Conservation (phyloP, 1,140 invertebrate genomes). For the Hyles euphorbiae region DNA sequence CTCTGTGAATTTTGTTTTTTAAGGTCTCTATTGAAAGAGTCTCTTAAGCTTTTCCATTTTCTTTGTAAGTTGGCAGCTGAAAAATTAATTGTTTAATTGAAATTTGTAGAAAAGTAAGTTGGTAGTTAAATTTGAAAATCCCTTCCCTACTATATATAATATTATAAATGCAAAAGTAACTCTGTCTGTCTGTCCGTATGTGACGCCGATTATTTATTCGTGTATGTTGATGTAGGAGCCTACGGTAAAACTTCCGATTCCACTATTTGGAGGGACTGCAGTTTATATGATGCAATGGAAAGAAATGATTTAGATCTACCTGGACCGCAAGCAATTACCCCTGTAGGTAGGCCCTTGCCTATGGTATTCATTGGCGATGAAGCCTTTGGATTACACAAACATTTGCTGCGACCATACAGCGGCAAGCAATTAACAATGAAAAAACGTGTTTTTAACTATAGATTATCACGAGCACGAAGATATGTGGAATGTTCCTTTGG, state of each 20-base stretch:
- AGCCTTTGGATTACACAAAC: slow-evolving; percentile 29
- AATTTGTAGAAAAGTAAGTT: slow-evolving; percentile 14
- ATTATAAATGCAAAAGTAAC: too few species aligned
- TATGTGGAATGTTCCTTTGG: slow-evolving; percentile 38
- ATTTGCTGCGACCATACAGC: slow-evolving; percentile 37
- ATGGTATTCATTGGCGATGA: slow-evolving; percentile 36
- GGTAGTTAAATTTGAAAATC: slow-evolving; percentile 7
- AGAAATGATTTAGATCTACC: too few species aligned
- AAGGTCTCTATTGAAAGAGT: slow-evolving; percentile 20
- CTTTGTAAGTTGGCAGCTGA: slow-evolving; percentile 20
- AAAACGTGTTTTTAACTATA: slow-evolving; percentile 43
- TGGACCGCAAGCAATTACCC: too few species aligned
- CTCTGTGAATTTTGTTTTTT: slow-evolving; percentile 26
- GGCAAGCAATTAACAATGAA: slow-evolving; percentile 36
- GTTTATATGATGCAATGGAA: too few species aligned
- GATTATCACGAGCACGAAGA: slow-evolving; percentile 19
- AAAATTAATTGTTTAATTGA: slow-evolving; percentile 5
- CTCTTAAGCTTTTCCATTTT: slow-evolving; percentile 30
- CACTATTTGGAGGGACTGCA: too few species aligned
- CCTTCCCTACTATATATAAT: too few species aligned
- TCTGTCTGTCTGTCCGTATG: not conserved
- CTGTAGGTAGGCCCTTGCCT: slow-evolving; percentile 9
- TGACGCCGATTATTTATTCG: not conserved
- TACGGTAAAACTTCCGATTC: not conserved
- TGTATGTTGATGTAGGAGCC: not conserved